Percentiles rank a stretch among this genome's conserved stretches.
Conservation (phyloP, 1,140 invertebrate species). For the Heterodera carotae region DNA sequence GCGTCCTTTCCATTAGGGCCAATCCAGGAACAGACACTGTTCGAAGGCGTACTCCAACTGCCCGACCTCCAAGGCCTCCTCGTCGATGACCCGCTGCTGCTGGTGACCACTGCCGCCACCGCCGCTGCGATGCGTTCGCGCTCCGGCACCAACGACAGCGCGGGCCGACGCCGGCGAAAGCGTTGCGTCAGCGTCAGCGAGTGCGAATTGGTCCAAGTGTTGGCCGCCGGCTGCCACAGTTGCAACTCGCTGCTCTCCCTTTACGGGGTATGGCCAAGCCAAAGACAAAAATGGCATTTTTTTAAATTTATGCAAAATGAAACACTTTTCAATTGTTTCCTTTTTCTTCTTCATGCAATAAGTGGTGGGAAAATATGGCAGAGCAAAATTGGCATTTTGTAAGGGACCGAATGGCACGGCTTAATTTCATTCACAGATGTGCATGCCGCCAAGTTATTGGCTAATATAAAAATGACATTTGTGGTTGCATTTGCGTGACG, state of each 20-base stretch:
- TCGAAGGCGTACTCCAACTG: constrained; percentile 9
- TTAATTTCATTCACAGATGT: no score
- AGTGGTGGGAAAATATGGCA: no score
- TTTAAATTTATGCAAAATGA: not conserved
- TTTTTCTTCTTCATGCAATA: no score
- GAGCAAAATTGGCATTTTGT: no score
- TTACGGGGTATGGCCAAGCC: not conserved
- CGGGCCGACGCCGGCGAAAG: not conserved
- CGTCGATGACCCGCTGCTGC: not conserved
- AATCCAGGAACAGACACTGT: constrained; percentile 13
- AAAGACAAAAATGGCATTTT: not conserved
- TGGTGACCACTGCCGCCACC: not conserved
- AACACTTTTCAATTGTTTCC: no score
- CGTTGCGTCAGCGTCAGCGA: constrained; percentile 9
- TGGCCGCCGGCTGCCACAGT: constrained; percentile 22
- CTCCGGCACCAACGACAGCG: constrained; percentile 21
- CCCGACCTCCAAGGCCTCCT: constrained; percentile 10
- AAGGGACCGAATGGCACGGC: no score
- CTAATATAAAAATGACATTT: no score
- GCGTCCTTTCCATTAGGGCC: not conserved
- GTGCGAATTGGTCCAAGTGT: constrained; percentile 22
- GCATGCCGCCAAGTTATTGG: no score
- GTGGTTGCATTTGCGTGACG: no score
- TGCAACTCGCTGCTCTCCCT: constrained; percentile 20
- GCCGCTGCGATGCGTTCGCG: not conserved